These are phyloP conservation scores for Semibalanus balanoides DNA, from an alignment of 1,140 invertebrate genomes.

Conservation along the genomic window DNA sequence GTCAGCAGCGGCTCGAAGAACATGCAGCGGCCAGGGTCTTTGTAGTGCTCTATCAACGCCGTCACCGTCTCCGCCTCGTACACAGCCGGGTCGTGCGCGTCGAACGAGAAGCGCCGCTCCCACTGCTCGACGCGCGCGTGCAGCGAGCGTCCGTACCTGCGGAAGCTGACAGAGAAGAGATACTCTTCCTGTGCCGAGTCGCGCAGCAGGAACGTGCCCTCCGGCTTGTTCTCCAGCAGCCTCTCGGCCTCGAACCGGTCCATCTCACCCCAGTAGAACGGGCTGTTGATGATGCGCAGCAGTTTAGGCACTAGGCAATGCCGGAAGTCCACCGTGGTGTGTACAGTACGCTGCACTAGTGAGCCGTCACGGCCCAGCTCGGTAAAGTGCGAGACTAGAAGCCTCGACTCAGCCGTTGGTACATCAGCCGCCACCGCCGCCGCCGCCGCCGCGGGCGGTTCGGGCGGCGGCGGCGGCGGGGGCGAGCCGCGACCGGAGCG, in stretches of 20 bases:
- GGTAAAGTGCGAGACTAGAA: neutral
- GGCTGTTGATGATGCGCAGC: constrained; percentile 52
- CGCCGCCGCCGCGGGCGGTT: too few relatives aligned
- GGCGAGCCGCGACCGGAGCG: too few relatives aligned
- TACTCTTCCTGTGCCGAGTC: constrained; percentile 97
- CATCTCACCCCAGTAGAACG: constrained; percentile 84
- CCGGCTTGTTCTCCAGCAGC: constrained; percentile 78
- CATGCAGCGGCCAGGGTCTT: constrained; percentile 92
- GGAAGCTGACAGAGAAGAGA: constrained; percentile 92
- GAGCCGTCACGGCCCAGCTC: neutral
- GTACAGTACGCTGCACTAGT: constrained; percentile 32
- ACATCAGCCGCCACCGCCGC: too few relatives aligned
- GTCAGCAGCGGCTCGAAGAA: constrained; percentile 97
- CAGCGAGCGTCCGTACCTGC: constrained; percentile 82
- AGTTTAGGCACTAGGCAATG: constrained; percentile 91
- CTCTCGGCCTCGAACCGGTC: constrained; percentile 78
- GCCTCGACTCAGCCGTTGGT: neutral
- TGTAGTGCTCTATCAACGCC: constrained; percentile 89
- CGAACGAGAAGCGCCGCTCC: constrained; percentile 91
- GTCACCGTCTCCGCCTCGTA: constrained; percentile 76
- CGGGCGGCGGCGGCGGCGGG: too few relatives aligned
- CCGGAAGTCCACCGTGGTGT: constrained; percentile 79
- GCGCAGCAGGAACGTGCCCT: constrained; percentile 87
- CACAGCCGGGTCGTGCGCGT: constrained; percentile 90
- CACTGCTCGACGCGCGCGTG: constrained; percentile 95